Evolutionary conservation across 2,113 vertebrate species (phyloP), one percentile per base, ranked within the genome.

Genomic region (Alces alces): DNA sequence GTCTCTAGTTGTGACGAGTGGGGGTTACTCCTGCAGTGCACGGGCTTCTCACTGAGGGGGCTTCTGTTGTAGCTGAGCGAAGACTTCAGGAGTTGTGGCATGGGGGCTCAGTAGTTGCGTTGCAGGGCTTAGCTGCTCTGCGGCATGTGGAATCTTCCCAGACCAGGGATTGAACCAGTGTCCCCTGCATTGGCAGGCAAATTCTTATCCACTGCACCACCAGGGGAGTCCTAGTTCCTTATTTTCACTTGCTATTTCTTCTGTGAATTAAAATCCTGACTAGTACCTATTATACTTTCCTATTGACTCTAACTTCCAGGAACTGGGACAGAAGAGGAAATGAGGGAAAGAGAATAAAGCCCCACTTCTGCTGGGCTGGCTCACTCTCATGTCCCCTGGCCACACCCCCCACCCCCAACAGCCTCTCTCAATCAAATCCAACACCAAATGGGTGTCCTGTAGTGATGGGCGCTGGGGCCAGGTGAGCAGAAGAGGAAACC

Each of bases 201-300:
- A 28, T 30, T 60, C 0, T 60, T 28, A 28, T 6, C 4, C 27
- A 6, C 58, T 14, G 27, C 27, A 28, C 58, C 4, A 28, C 4
- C 5, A 60, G 58, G 58, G 58, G 0, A 60, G 58, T 60, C 58
- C 27, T 17, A 52, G 78, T 54, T 95, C 93, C 96, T 98, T 93
- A 92, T 95, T 97, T 97, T 98, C 96, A 95, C 95, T 98, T 57
- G 93, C 83, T 82, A 10, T 92, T 89, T 97, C 86, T 97, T 47
- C 58, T 84, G 36, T 96, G 96, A 97, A 98, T 97, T 80, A 78
- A 1, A 95, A 92, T 94, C 83, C 30, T 83, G 90, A 87, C 90
- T 89, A 64, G 93, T 64, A 80, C 61, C n/a, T 93, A 52, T 87
- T 93, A 86, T 14, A 80, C 0, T 86, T 50, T 70, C 89, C n/a